phyloP scores from a whole-genome alignment of 2,113 vertebrate species.

The Myrmophylax atrothorax region DNA sequence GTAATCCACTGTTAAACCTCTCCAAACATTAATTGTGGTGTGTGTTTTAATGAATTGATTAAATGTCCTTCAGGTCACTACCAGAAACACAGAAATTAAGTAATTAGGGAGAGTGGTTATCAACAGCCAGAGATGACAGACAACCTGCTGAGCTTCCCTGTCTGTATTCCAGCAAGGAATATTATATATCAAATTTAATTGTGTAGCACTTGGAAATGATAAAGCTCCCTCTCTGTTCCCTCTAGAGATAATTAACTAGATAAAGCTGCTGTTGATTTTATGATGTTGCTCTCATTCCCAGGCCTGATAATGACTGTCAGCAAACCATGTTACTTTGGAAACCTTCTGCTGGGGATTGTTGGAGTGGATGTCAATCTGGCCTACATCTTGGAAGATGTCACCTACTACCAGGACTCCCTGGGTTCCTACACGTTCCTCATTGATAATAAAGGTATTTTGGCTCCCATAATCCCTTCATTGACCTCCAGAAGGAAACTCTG shows the following conservation, averaged over 20 bases:
- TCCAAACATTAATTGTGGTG: neutral
- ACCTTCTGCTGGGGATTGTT: slow-evolving; percentile 95
- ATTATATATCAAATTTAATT: accelerated
- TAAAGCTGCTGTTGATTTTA: neutral
- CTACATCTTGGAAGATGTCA: slow-evolving; percentile 97
- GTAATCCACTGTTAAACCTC: neutral
- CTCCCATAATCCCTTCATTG: neutral
- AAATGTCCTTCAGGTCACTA: neutral
- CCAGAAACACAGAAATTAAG: neutral
- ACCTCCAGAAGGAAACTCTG: neutral
- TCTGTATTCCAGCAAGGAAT: neutral
- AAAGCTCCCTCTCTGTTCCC: neutral
- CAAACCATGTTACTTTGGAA: slow-evolving; percentile 96
- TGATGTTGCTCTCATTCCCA: slow-evolving; percentile 52
- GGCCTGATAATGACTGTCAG: slow-evolving; percentile 98
- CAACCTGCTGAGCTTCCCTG: neutral
- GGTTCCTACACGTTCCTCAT: slow-evolving; percentile 98
- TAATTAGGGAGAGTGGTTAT: neutral
- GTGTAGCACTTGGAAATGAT: neutral
- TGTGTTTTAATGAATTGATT: neutral
- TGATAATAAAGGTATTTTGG: slow-evolving; percentile 92
- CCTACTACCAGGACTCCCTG: slow-evolving; percentile 96
- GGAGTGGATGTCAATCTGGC: slow-evolving; percentile 97
- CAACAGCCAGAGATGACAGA: neutral
- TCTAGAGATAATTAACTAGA: neutral